phyloP scores from a whole-genome alignment of 1,140 invertebrate species.

The Diploscapter pachys region DNA sequence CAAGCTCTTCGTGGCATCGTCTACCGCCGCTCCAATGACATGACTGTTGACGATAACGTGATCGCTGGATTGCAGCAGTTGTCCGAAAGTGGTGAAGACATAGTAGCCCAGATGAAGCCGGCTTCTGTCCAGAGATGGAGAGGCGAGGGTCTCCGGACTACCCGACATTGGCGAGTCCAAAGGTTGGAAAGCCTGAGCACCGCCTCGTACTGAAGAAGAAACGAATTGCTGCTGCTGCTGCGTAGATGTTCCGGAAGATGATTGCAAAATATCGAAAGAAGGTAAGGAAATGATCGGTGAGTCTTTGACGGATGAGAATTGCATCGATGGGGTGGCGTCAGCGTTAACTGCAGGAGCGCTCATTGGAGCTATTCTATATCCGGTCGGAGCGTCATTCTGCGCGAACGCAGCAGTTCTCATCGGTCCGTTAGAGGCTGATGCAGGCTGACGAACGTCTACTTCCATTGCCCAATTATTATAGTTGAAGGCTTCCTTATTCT shows the following conservation, averaged over 20 bases:
- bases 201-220: background rate
- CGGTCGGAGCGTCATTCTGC: background rate
- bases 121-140: conserved; percentile 17
- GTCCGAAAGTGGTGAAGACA: conserved; percentile 31
- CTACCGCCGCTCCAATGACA: conserved; percentile 48
- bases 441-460: conserved; percentile 34
- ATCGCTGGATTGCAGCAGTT: conserved; percentile 16
- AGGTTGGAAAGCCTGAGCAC: background rate
- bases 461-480: conserved; percentile 44
- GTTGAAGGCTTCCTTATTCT: conserved; percentile 17
- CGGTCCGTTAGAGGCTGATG: background rate
- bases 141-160: background rate
- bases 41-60: conserved; percentile 35
- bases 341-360: conserved; percentile 2
- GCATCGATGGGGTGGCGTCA: conserved; percentile 1
- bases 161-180: background rate
- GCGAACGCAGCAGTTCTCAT: background rate
- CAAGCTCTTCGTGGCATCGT: conserved; percentile 42
- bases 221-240: conserved; percentile 11
- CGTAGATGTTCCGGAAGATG: background rate
- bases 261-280: conserved; percentile 15
- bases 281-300: conserved; percentile 26
- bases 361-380: background rate
- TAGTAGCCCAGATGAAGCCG: conserved; percentile 38
- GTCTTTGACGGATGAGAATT: conserved; percentile 26